phyloP scores from a whole-genome alignment of 2,888 invertebrate genomes.

The Ryuthela nishihirai region DNA sequence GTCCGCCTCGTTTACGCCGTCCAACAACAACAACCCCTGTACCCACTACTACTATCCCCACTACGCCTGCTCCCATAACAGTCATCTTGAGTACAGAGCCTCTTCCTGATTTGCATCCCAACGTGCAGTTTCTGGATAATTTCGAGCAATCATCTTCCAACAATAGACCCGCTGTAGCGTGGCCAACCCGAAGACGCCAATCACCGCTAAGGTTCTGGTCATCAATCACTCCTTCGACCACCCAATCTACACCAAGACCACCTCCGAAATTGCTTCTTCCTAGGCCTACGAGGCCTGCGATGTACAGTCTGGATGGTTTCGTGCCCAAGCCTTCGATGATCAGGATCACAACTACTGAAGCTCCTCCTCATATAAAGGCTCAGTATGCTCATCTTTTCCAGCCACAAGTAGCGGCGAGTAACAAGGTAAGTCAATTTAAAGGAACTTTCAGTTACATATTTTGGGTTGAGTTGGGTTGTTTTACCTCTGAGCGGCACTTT shows the following conservation, averaged over 20 bases:
- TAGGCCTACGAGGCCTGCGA: slow-evolving; percentile 29
- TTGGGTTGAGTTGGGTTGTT: no score
- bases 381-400: neutral
- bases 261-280: slow-evolving; percentile 33
- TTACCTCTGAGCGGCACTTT: no score
- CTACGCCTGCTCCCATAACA: no score
- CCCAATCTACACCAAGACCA: neutral
- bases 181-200: neutral
- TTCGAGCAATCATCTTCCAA: no score
- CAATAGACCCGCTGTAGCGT: neutral
- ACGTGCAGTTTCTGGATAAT: no score
- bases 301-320: slow-evolving; percentile 39
- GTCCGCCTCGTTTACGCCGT: no score
- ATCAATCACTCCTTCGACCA: neutral
- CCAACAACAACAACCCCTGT: no score
- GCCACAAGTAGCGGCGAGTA: neutral
- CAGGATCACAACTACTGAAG: slow-evolving; percentile 10
- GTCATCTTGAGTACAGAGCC: no score
- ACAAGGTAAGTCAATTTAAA: no score
- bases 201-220: neutral
- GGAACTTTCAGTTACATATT: no score
- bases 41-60: no score
- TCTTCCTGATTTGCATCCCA: no score
- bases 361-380: slow-evolving; percentile 9
- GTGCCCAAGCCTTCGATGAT: slow-evolving; percentile 36